Conservation (phyloP, 2,797 vertebrate species). For the Clangula hyemalis region DNA sequence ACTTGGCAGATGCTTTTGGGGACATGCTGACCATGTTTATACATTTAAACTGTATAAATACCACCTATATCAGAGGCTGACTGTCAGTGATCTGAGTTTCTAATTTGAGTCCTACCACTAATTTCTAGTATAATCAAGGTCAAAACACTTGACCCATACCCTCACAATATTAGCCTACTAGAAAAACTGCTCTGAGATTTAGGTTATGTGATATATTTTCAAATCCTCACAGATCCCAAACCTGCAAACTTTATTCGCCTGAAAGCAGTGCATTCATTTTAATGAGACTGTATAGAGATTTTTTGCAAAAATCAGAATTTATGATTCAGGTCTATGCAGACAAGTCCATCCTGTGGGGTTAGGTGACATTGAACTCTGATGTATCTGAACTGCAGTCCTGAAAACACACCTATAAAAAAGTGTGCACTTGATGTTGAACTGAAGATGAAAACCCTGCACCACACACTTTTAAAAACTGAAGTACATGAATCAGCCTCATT, state of each 20-base stretch:
- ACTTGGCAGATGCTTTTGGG: slow-evolving; percentile 19
- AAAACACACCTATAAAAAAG: not conserved
- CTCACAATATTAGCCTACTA: not conserved
- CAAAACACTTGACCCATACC: not conserved
- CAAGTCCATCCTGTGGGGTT: not conserved
- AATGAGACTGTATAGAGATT: not conserved
- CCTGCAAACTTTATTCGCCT: not conserved
- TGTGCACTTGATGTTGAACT: not conserved
- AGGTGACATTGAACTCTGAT: not conserved
- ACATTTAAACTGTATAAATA: slow-evolving; percentile 11
- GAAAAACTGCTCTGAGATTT: not conserved
- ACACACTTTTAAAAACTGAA: slow-evolving; percentile 12
- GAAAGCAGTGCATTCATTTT: not conserved
- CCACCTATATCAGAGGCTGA: not conserved
- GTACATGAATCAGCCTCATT: slow-evolving; percentile 37
- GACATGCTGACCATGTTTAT: not conserved
- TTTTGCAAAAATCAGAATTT: not conserved
- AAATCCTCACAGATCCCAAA: not conserved
- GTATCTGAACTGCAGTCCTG: not conserved
- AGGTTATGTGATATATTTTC: not conserved
- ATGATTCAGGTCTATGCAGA: not conserved
- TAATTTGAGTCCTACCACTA: not conserved
- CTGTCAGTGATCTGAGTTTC: not conserved
- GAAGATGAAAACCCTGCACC: not conserved
- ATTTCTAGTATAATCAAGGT: not conserved